Evolutionary conservation across 2,888 invertebrate species (phyloP).

Genomic region (Nephrocerus scutellatus): DNA sequence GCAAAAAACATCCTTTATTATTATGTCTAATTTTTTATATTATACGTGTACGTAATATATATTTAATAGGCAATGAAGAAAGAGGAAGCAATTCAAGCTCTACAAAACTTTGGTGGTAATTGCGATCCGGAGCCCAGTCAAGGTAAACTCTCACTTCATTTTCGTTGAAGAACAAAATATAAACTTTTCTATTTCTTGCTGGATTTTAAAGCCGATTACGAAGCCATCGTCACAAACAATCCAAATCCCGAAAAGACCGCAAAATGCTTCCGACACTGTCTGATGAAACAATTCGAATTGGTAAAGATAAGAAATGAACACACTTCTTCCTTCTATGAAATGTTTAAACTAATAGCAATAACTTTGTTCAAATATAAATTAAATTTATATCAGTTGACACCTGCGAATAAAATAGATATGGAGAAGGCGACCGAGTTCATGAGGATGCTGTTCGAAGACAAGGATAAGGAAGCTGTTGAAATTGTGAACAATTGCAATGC

Average conservation of each 20-base stretch:
- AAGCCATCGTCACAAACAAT: conserved; percentile 30
- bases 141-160: conserved; percentile 20
- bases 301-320: conserved; percentile 22
- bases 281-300: conserved; percentile 36
- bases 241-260: conserved; percentile 28
- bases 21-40: too few relatives aligned
- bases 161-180: background rate
- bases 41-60: too few relatives aligned
- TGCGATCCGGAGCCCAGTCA: conserved; percentile 26
- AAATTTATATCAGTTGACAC: background rate
- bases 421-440: conserved; percentile 27
- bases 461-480: conserved; percentile 16
- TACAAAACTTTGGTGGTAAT: conserved; percentile 26
- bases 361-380: conserved; percentile 3
- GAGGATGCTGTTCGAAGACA: conserved; percentile 29
- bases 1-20: too few relatives aligned
- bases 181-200: background rate
- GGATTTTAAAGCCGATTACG: conserved; percentile 26
- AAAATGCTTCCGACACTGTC: conserved; percentile 41
- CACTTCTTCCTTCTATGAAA: conserved; percentile 2
- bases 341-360: background rate
- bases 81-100: conserved; percentile 26
- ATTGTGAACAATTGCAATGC: conserved; percentile 28
- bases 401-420: conserved; percentile 17
- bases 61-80: conserved; percentile 25